Conservation (phyloP, 2,113 vertebrate species). For the Pterocles orientalis region DNA sequence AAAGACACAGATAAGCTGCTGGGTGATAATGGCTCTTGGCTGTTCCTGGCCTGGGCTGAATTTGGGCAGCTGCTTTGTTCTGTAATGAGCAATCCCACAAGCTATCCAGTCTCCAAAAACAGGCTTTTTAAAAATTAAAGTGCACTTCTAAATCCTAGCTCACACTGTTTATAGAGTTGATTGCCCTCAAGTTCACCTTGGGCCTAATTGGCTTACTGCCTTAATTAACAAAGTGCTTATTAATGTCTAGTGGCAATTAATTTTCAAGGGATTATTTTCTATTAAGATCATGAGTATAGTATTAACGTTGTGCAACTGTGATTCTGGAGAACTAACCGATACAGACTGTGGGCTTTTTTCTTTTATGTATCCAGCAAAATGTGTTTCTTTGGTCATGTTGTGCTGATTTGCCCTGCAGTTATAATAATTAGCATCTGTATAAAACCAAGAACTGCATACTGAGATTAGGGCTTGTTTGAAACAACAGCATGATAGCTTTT, state of each 20-base stretch:
- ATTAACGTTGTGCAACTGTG: slow-evolving; percentile 21
- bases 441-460: background rate
- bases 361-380: background rate
- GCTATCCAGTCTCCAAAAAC: background rate
- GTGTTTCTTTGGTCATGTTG: background rate
- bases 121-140: background rate
- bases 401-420: background rate
- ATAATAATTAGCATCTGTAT: background rate
- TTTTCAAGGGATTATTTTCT: slow-evolving; percentile 69
- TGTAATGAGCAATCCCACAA: slow-evolving; percentile 19
- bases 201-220: slow-evolving; percentile 58
- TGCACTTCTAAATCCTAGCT: slow-evolving; percentile 12
- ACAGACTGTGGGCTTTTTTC: background rate
- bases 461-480: background rate
- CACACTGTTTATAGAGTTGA: background rate
- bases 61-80: background rate
- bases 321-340: background rate
- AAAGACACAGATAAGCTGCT: background rate
- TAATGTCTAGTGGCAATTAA: slow-evolving; percentile 62
- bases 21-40: background rate
- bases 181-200: slow-evolving; percentile 68
- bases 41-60: background rate
- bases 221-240: slow-evolving; percentile 68
- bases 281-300: slow-evolving; percentile 23
- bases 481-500: background rate